Evolutionary conservation across 1,140 invertebrate species (phyloP).

Genomic region (Ceratosolen solmsi): DNA sequence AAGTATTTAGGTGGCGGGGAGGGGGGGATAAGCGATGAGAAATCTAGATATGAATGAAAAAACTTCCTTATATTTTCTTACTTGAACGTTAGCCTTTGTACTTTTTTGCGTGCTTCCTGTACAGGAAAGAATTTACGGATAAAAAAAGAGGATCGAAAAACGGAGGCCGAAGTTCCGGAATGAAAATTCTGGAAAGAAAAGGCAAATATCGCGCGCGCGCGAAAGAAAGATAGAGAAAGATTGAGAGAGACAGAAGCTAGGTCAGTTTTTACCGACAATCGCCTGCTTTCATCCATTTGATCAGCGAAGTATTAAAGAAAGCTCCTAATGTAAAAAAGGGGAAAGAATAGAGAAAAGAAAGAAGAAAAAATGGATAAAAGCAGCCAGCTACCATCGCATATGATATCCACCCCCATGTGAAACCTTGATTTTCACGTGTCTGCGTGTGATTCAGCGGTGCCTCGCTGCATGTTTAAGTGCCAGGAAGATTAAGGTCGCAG

Average conservation of each 20-base stretch:
- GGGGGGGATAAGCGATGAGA: neutral
- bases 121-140: neutral
- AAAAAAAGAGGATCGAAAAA: neutral
- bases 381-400: neutral
- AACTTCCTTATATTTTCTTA: neutral
- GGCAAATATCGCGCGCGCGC: neutral
- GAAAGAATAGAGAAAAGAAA: neutral
- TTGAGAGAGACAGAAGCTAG: neutral
- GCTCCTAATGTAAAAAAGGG: neutral
- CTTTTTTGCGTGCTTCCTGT: neutral
- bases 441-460: neutral
- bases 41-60: neutral
- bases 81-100: too few relatives aligned
- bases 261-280: neutral
- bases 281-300: neutral
- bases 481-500: neutral
- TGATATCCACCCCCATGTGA: neutral
- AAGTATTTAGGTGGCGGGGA: too few relatives aligned
- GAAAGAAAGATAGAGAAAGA: too few relatives aligned
- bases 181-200: neutral
- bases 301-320: neutral
- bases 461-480: neutral
- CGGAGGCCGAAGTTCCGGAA: too few relatives aligned
- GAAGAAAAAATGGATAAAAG: too few relatives aligned
- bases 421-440: neutral